Evolutionary conservation across 2,888 invertebrate genomes (phyloP), one percentile per base, ranked within the genome.

Genomic region (Antheraea yamamai): DNA sequence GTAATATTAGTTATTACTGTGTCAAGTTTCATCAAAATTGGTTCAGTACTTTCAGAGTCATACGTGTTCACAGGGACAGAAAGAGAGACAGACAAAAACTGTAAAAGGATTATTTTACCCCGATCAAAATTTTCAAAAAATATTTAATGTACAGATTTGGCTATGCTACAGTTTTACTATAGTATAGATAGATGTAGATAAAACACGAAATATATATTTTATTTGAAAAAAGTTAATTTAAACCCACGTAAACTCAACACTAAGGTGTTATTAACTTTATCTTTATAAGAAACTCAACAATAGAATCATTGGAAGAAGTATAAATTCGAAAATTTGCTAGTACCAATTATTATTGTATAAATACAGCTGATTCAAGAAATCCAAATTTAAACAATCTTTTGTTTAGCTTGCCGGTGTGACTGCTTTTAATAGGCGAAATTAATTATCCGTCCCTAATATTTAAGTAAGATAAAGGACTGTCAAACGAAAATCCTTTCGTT

Each of bases 361-460:
- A 58, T 39, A 39, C 55, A 47, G 39, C 30, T 73, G 35, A 68
- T 73, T 75, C 51, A 55, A 75, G 76, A 74, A 61, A 75, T 72
- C 68, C 26, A 18, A 26, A 20, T 72, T 55, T 47, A 73, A 77
- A 76, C 73, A 76, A 75, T 16, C n/a, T 55, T 23, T 75, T 73
- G 72, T 76, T 74, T n/a, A 77, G 71, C 72, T 52, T 12, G 23
- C 23, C 64, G 26, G 18, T 30, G 30, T 26, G 76, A 75, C 52
- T 75, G 74, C 68, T 77, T 74, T 78, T 74, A 76, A 51, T 75
- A 78, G 75, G 73, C 74, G 73, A 80, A 77, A 78, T 77, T 76
- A 77, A 79, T 79, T 76, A 76, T 58, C 51, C 76, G 71, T 52
- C 76, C 30, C 70, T 74, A 52, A 76, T 74, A 74, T 66, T 52